These are phyloP conservation scores for Venusia cambrica DNA, from an alignment of 2,888 invertebrate genomes.

Conservation along the genomic window DNA sequence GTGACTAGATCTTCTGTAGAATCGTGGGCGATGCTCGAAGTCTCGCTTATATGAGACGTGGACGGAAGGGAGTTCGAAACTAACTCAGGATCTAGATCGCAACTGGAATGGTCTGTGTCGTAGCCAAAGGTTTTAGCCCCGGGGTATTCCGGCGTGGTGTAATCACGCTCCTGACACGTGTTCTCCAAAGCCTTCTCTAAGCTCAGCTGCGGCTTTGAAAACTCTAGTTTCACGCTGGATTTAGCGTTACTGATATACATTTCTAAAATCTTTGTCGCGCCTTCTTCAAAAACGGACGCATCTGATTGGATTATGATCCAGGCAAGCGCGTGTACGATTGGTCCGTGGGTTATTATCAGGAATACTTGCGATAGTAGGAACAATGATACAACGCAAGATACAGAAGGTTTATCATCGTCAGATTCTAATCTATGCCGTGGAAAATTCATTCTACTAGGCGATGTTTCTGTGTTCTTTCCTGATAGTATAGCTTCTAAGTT, in stretches of 20 bases:
- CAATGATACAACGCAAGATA: conserved; percentile 94
- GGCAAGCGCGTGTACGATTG: conserved; percentile 93
- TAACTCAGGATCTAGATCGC: conserved; percentile 73
- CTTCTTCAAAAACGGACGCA: conserved; percentile 84
- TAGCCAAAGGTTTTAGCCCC: conserved; percentile 63
- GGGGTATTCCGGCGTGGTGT: conserved; percentile 67
- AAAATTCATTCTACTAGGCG: conserved; percentile 61
- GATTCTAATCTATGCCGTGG: conserved; percentile 62
- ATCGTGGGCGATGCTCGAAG: conserved; percentile 71
- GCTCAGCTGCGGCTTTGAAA: conserved; percentile 87
- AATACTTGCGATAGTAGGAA: conserved; percentile 97
- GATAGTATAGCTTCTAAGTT: conserved; percentile 84
- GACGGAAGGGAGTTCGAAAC: conserved; percentile 75
- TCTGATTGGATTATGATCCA: conserved; percentile 95
- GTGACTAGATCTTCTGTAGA: conserved; percentile 74
- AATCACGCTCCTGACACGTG: conserved; percentile 67
- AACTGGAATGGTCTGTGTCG: conserved; percentile 74
- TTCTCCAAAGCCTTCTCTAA: conserved; percentile 87
- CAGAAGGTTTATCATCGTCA: conserved; percentile 85
- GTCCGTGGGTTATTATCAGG: conserved; percentile 94
- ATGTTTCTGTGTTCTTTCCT: conserved; percentile 76
- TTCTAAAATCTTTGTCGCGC: conserved; percentile 84
- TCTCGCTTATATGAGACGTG: conserved; percentile 75
- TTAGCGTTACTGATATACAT: conserved; percentile 82
- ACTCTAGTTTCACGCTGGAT: conserved; percentile 81